Base-by-base conservation (phyloP, 2,888 invertebrate genomes). In the Melipona bicolor region DNA sequence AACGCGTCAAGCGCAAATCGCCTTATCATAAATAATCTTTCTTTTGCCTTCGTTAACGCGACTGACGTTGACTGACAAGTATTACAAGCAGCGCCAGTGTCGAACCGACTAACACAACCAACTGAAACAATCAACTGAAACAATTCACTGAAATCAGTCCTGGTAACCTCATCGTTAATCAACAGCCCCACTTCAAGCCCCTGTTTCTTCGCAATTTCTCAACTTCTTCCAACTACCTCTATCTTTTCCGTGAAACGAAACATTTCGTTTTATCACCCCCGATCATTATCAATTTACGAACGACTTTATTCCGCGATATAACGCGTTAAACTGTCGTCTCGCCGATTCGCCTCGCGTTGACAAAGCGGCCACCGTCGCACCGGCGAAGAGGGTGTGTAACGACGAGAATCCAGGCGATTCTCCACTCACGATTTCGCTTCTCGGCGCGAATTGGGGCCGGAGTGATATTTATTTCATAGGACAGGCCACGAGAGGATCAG, bases 401-500 rank as follows among this genome's bases (percentile, higher is more conserved):
- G 64, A 73, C n/a, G 62, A 52, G 43, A 59, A 61, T 71, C 71
- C 56, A 24, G 43, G 61, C 49, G 24, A 21, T 50, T 49, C 71
- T 72, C 5, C 49, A 27, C 50, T 19, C 21, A 17, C 71, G 17
- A 64, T 64, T 65, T 74, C 52, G 15, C 19, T 24, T 19, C 49
- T 49, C 61, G 6, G 50, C 50, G n/a, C 5, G 56, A 56, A 56
- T 56, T 17, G 61, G 13, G 11, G n/a, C 49, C 21, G 24, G 56
- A 43, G 24, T 13, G 74, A 83, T 77, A 78, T 81, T 79, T 79
- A 76, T 81, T 77, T 85, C 73, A 49, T 61, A 76, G 78, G 75
- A 67, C 68, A 27, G 54, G 36, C 11, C 21, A 24, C 54, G n/a
- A 36, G 70, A 62, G 75, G 72, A 70, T 69, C 72, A 76, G 76